Percentiles rank a stretch among this genome's conserved stretches.
These are phyloP conservation scores for Conops quadrifasciatus DNA, from an alignment of 2,888 invertebrate genomes.

Conservation along the genomic window DNA sequence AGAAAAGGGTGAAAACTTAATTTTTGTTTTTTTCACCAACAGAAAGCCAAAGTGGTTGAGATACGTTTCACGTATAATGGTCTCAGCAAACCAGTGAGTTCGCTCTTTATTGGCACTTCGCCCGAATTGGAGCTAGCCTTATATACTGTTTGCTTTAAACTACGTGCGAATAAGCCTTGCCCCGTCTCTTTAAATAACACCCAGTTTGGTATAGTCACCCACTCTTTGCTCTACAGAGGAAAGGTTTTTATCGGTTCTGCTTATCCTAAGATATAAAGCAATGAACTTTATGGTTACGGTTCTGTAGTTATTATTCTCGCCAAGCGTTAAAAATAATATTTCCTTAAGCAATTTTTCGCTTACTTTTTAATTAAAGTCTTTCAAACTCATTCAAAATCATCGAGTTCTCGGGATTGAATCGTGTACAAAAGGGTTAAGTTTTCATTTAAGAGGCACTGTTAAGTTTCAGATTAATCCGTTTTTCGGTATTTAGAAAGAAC, in stretches of 20 bases:
- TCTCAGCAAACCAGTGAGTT: slow-evolving; percentile 78
- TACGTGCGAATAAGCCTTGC: slow-evolving; percentile 78
- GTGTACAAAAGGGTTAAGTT: too few relatives aligned
- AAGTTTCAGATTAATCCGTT: too few relatives aligned
- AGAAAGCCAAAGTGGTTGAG: slow-evolving; percentile 82
- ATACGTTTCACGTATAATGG: slow-evolving; percentile 76
- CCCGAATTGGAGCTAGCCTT: slow-evolving; percentile 92
- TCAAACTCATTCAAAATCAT: too few relatives aligned
- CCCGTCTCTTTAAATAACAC: slow-evolving; percentile 77
- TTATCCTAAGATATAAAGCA: slow-evolving; percentile 76
- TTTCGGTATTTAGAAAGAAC: too few relatives aligned
- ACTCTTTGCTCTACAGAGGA: slow-evolving; percentile 78
- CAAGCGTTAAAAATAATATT: too few relatives aligned
- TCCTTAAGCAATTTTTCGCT: too few relatives aligned
- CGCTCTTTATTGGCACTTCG: slow-evolving; percentile 84
- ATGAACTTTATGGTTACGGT: not conserved
- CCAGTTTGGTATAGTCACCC: slow-evolving; percentile 77
- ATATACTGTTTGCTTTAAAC: slow-evolving; percentile 86
- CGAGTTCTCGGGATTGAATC: too few relatives aligned
- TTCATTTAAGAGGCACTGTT: too few relatives aligned
- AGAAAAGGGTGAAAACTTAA: not conserved
- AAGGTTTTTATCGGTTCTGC: slow-evolving; percentile 83
- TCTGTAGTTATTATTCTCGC: not conserved
- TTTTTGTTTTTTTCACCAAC: not conserved
- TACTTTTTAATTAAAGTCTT: too few relatives aligned